Conservation (phyloP, 2,888 invertebrate genomes). For the Macrosiphum euphorbiae region DNA sequence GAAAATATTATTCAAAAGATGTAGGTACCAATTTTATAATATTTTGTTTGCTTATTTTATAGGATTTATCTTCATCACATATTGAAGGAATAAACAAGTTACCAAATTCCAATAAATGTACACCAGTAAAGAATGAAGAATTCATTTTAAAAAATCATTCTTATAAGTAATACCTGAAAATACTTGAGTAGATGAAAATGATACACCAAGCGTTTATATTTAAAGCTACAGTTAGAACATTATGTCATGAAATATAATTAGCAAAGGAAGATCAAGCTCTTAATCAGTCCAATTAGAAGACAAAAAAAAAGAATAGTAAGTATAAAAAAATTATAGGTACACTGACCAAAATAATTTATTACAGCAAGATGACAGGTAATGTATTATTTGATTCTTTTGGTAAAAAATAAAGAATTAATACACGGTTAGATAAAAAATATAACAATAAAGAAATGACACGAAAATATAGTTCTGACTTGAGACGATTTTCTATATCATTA, state of each 20-base stretch:
- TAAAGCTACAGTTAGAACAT: neutral
- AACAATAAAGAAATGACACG: too few relatives aligned
- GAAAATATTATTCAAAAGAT: neutral
- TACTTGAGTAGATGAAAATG: neutral
- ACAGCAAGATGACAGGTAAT: neutral
- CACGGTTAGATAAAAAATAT: too few relatives aligned
- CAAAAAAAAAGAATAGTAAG: neutral
- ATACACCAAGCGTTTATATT: neutral
- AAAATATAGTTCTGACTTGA: too few relatives aligned
- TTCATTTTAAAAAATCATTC: neutral
- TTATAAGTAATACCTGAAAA: neutral
- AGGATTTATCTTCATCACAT: too few relatives aligned
- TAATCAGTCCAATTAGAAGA: neutral
- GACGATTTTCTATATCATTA: too few relatives aligned
- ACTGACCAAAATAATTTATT: neutral
- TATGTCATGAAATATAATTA: neutral
- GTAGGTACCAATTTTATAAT: too few relatives aligned
- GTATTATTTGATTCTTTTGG: neutral
- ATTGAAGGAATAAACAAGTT: neutral
- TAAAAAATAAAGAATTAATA: too few relatives aligned
- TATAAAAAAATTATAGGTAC: neutral
- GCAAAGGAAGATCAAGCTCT: neutral
- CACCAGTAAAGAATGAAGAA: neutral
- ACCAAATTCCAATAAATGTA: neutral
- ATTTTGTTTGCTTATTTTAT: too few relatives aligned